phyloP scores from a whole-genome alignment of 2,888 invertebrate genomes.

The Agrilus cyanescens region DNA sequence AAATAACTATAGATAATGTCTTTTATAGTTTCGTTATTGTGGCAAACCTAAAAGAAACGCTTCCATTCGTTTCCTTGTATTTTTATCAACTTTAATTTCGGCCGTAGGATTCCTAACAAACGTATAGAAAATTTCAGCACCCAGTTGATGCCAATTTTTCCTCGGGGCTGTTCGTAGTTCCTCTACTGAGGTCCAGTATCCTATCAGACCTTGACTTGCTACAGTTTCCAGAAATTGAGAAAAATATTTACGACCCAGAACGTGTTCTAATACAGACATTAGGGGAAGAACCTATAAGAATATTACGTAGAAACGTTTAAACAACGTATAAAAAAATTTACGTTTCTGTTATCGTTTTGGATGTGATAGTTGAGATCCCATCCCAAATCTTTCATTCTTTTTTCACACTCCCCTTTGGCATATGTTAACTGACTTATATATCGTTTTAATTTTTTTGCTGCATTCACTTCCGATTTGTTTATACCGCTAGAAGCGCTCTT shows the following conservation, averaged over 20 bases:
- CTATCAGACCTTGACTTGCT: slow-evolving; percentile 72
- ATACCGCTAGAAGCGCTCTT: slow-evolving; percentile 43
- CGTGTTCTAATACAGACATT: slow-evolving; percentile 61
- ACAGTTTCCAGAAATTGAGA: slow-evolving; percentile 71
- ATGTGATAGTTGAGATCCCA: slow-evolving; percentile 54
- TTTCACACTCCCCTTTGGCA: slow-evolving; percentile 73
- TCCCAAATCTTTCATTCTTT: slow-evolving; percentile 58
- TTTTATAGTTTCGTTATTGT: not conserved
- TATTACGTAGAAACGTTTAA: not conserved
- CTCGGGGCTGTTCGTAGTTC: slow-evolving; percentile 66
- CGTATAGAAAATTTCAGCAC: slow-evolving; percentile 85
- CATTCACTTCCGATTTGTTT: slow-evolving; percentile 64
- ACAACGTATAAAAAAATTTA: slow-evolving; percentile 9
- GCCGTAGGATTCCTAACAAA: slow-evolving; percentile 72
- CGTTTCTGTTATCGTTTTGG: slow-evolving; percentile 11
- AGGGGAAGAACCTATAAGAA: slow-evolving; percentile 53
- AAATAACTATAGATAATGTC: not conserved
- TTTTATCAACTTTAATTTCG: slow-evolving; percentile 72
- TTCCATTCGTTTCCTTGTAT: slow-evolving; percentile 73
- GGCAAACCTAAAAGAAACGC: slow-evolving; percentile 53
- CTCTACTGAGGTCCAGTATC: slow-evolving; percentile 79
- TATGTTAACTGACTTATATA: slow-evolving; percentile 73
- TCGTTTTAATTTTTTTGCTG: slow-evolving; percentile 70
- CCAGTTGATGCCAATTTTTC: slow-evolving; percentile 72
- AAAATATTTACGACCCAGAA: slow-evolving; percentile 68